A percentile compares a stretch with the other conserved stretches of the same genome.
Evolutionary conservation across 1,140 invertebrate species (phyloP).

Genomic region (Tetraneura akinire): DNA sequence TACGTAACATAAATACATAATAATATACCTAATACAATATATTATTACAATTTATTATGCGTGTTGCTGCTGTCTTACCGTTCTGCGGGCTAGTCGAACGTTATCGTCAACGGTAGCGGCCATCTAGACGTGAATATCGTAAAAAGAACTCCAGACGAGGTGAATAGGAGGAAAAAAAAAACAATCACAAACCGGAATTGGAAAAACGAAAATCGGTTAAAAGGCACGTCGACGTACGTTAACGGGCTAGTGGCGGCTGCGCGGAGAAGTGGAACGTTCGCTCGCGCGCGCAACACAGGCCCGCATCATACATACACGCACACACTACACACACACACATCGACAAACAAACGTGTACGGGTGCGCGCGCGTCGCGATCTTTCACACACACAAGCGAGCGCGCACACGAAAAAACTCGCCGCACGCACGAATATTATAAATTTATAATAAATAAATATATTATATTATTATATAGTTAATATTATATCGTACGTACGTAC

Average conservation of each 20-base stretch:
- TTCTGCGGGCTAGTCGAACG: not conserved
- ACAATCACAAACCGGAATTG: slow-evolving; percentile 4
- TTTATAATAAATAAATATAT: too few species aligned
- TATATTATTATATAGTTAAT: too few species aligned
- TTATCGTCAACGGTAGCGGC: not conserved
- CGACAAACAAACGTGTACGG: too few species aligned
- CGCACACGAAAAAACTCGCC: not conserved
- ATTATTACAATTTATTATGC: too few species aligned
- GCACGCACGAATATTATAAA: not conserved
- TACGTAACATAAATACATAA: too few species aligned
- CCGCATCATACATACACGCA: too few species aligned
- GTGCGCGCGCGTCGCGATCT: too few species aligned
- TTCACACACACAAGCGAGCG: not conserved
- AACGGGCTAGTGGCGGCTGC: not conserved
- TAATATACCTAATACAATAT: too few species aligned
- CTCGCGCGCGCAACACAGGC: not conserved
- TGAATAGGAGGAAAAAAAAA: not conserved
- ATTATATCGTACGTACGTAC: too few species aligned
- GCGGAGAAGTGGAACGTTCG: slow-evolving; percentile 23
- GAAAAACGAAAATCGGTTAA: slow-evolving; percentile 12
- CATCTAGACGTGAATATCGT: not conserved
- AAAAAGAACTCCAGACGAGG: not conserved
- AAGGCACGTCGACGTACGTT: slow-evolving; percentile 1
- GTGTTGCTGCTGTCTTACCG: not conserved
- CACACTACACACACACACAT: too few species aligned